Evolutionary conservation across 1,140 invertebrate species (phyloP).

Genomic region (Meloidogyne chitwoodi): DNA sequence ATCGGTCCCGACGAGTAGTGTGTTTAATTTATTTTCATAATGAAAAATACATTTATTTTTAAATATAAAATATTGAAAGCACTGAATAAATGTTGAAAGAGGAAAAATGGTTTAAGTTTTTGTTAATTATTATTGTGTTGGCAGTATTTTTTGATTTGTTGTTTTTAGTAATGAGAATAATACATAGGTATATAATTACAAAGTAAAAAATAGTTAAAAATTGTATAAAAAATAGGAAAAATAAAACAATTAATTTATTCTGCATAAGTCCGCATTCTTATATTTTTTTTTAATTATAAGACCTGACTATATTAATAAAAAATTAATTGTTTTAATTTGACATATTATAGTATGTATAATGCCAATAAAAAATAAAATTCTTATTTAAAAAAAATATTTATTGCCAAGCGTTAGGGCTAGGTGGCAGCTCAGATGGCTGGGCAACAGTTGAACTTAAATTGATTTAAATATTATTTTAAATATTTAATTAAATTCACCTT

Average conservation of each 20-base stretch:
- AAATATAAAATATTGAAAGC: background rate
- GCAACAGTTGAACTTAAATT: slow-evolving; percentile 74
- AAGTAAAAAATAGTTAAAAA: background rate
- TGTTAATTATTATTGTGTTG: background rate
- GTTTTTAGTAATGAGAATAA: background rate
- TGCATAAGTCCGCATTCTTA: too few relatives aligned
- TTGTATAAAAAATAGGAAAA: background rate
- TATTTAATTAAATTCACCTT: slow-evolving; percentile 65
- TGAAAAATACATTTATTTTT: background rate
- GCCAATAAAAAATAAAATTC: background rate
- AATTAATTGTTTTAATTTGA: too few relatives aligned
- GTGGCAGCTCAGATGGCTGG: slow-evolving; percentile 90
- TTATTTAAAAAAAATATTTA: slow-evolving; percentile 61
- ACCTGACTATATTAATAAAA: too few relatives aligned
- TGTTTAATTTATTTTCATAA: too few relatives aligned
- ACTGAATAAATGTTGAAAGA: background rate
- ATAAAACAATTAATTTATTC: too few relatives aligned
- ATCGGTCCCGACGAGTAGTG: too few relatives aligned
- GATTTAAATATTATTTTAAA: background rate
- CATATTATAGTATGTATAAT: background rate
- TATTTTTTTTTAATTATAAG: too few relatives aligned
- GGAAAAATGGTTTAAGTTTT: background rate
- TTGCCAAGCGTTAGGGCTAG: slow-evolving; percentile 94
- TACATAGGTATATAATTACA: background rate
- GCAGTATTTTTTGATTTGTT: background rate